phyloP scores from a whole-genome alignment of 1,140 invertebrate genomes.

The Euwallacea similis region DNA sequence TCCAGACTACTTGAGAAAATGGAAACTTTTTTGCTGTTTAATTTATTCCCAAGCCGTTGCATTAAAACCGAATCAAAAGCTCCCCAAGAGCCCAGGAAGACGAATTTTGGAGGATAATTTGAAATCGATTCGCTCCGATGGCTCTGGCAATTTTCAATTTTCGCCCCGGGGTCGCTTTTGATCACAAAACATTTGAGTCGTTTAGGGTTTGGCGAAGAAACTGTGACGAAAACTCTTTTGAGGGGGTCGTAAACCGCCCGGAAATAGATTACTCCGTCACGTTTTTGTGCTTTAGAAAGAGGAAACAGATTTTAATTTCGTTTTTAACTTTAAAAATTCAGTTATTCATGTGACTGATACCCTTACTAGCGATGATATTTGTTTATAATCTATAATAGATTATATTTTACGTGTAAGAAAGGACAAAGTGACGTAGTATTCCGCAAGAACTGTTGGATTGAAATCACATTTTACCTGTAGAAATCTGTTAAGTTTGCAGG shows the following conservation, averaged over 20 bases:
- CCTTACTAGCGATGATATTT: too few relatives aligned
- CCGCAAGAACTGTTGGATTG: too few relatives aligned
- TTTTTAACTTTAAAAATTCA: too few relatives aligned
- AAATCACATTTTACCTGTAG: too few relatives aligned
- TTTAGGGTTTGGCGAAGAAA: slow-evolving; percentile 20
- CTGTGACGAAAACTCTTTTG: slow-evolving; percentile 23
- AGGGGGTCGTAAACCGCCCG: slow-evolving; percentile 8
- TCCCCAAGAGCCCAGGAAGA: neutral
- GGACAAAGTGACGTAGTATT: too few relatives aligned
- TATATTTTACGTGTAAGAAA: too few relatives aligned
- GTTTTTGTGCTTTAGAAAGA: neutral
- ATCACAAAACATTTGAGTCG: slow-evolving; percentile 15
- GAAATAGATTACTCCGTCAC: slow-evolving; percentile 14
- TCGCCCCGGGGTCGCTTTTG: slow-evolving; percentile 22
- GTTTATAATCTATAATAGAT: too few relatives aligned
- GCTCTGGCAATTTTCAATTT: slow-evolving; percentile 25
- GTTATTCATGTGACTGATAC: too few relatives aligned
- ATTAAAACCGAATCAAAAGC: slow-evolving; percentile 13
- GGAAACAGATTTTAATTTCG: too few relatives aligned
- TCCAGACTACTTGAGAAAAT: neutral
- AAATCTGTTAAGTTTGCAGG: neutral
- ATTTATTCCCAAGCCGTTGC: slow-evolving; percentile 10
- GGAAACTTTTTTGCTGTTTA: slow-evolving; percentile 1
- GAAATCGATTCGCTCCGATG: slow-evolving; percentile 21
- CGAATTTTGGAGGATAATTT: slow-evolving; percentile 12